Evolutionary conservation across 2,888 invertebrate species (phyloP), one percentile per base, ranked within the genome.

Genomic region (Synanthedon andrenaeformis): DNA sequence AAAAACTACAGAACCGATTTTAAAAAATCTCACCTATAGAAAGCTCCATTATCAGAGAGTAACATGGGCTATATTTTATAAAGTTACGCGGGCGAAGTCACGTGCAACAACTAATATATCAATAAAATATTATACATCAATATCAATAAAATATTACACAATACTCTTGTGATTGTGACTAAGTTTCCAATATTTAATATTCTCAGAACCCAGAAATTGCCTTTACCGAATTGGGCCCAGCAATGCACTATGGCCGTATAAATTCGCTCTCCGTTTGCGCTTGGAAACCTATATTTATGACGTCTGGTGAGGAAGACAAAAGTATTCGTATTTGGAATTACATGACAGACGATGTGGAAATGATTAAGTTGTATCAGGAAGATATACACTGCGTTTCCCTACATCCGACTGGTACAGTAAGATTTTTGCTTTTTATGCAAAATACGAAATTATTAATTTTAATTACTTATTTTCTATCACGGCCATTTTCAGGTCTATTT

Each of bases 311-410:
- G 58, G 83, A 90, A 51, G 98, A 98, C 75, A 91, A 94, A 62
- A 95, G 95, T 42, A 91, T 98, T 52, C 90, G 96, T 53, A 90
- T 98, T 51, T 98, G 98, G 97, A 96, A 98, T 73, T 97, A 95
- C 72, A 93, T 96, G 79, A 93, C 92, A 0, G 92, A 93, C 71
- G 93, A 89, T 51, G 85, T 96, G 52, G 94, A 96, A 66, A 79
- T 96, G 70, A 89, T 91, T 17, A 94, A 95, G 69, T 90, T 93
- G 62, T 97, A 96, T 72, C 90, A 92, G 60, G 96, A 97, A 67
- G 95, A 95, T 66, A 90, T 96, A 28, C 92, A 90, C 69, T 92
- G 92, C 55, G 89, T 95, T 13, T 91, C 93, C 1, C 72, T 94
- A 50, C 94, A 94, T 76, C 94, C 94, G 0, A 89, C 88, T 17